Evolutionary conservation across 2,113 vertebrate genomes (phyloP).

Genomic region (Corythoichthys haematopterus): DNA sequence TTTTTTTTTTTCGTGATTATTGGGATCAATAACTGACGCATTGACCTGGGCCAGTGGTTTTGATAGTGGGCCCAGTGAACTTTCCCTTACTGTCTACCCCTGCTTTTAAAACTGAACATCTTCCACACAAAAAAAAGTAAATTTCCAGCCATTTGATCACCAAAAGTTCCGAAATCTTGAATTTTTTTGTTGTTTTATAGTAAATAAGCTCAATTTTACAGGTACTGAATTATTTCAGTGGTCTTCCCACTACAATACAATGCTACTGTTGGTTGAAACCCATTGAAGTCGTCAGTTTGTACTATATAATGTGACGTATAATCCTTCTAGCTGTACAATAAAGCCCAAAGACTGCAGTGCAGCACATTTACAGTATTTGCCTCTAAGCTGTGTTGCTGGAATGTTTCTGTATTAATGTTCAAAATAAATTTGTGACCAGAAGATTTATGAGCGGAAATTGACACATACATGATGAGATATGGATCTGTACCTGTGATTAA

Average conservation of each 20-base stretch:
- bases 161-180: background rate
- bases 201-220: background rate
- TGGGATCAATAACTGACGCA: no score
- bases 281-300: conserved; percentile 15
- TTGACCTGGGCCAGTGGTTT: no score
- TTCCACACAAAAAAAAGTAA: background rate
- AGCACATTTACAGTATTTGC: conserved; percentile 26
- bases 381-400: conserved; percentile 31
- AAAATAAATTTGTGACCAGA: conserved; percentile 2
- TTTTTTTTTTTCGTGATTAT: background rate
- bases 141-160: background rate
- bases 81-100: no score
- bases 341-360: conserved; percentile 12
- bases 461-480: conserved; percentile 7
- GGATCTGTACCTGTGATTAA: background rate
- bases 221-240: background rate
- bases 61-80: no score
- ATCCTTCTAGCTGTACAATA: conserved; percentile 35
- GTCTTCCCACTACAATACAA: background rate
- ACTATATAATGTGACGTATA: conserved; percentile 34
- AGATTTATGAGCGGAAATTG: background rate
- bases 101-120: background rate
- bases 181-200: background rate
- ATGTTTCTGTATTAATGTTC: conserved; percentile 24
- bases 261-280: conserved; percentile 6